Conservation (phyloP, 1,140 invertebrate species). For the Atta colombica region DNA sequence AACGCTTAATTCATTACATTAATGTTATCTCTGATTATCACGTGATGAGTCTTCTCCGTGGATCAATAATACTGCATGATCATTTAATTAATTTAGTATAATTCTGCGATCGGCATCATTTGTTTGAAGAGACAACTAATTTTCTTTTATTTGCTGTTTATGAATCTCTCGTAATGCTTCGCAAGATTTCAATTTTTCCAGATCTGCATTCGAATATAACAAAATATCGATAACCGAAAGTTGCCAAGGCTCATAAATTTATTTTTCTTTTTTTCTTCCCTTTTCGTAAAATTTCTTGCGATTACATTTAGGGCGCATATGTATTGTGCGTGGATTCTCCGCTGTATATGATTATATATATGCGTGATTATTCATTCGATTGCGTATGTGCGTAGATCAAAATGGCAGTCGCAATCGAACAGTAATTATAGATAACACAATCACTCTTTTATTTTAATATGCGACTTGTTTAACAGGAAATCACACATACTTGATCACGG, state of each 20-base stretch:
- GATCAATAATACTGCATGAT: slow-evolving; percentile 15
- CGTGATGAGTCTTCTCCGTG: background rate
- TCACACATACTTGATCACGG: background rate
- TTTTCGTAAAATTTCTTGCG: background rate
- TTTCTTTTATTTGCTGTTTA: background rate
- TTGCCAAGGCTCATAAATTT: background rate
- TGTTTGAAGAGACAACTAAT: too few species aligned
- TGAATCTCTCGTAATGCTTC: background rate
- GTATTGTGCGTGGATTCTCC: background rate
- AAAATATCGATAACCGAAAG: too few species aligned
- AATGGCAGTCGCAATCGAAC: slow-evolving; percentile 53
- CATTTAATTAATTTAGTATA: background rate
- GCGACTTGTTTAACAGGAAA: slow-evolving; percentile 34
- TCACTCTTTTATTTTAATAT: background rate
- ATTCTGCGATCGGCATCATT: background rate
- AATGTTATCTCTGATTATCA: slow-evolving; percentile 13
- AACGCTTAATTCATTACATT: slow-evolving; percentile 18
- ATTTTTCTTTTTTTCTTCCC: background rate
- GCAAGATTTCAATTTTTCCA: background rate
- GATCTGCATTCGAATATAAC: background rate
- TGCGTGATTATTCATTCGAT: too few species aligned
- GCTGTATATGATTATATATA: background rate
- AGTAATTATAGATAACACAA: slow-evolving; percentile 51
- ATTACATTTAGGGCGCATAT: background rate
- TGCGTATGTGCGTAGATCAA: slow-evolving; percentile 49